These are phyloP conservation scores for Mionectes olivaceus DNA, from an alignment of 2,797 vertebrate species.

Conservation along the genomic window DNA sequence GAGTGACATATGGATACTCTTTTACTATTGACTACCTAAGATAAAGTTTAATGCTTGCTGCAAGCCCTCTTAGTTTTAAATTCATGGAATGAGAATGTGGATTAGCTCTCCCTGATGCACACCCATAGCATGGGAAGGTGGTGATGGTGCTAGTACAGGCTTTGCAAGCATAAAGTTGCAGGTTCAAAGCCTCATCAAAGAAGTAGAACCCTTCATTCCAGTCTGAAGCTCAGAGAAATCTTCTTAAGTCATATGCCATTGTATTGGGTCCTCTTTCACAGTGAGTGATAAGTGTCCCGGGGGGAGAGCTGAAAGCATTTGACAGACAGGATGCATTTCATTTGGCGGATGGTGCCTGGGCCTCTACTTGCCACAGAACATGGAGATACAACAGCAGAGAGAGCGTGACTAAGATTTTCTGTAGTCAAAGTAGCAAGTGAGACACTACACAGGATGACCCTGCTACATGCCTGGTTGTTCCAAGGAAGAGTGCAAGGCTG, in stretches of 20 bases:
- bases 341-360: neutral
- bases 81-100: constrained; percentile 32
- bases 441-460: neutral
- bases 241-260: constrained; percentile 3
- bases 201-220: constrained; percentile 5
- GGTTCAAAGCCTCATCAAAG: constrained; percentile 45
- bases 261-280: neutral
- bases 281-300: neutral
- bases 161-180: constrained; percentile 11
- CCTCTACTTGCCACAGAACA: neutral
- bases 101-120: constrained; percentile 33
- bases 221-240: constrained; percentile 32
- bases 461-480: neutral
- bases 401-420: neutral
- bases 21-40: constrained; percentile 58
- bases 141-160: neutral
- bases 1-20: constrained; percentile 61
- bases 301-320: neutral
- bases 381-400: neutral
- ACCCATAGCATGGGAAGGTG: neutral
- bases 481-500: neutral
- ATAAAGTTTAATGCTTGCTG: constrained; percentile 53
- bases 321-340: neutral
- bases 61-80: constrained; percentile 54
- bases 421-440: neutral